Evolutionary conservation across 2,888 invertebrate genomes (phyloP), one percentile per base, ranked within the genome.

Genomic region (Himalopsyche tibetana): DNA sequence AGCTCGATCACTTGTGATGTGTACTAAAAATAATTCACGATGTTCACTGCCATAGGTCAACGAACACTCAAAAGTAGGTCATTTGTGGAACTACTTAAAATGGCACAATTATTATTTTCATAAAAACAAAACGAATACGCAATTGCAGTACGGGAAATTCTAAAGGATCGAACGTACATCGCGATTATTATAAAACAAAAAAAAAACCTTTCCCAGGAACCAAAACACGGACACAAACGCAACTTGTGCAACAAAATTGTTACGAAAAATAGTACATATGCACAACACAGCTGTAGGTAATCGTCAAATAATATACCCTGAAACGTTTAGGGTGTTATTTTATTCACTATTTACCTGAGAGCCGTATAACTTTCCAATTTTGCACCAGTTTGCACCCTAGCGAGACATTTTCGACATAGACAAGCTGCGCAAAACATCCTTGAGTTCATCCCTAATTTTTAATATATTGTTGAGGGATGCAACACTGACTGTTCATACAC

Each of bases 11-110:
- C 63, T 40, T 69, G 63, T 86, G 86, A 86, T 83, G 19, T 28
- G 63, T 45, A 82, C 82, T 83, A 86, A 86, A 86, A 86, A 83
- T 80, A 83, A 82, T 74, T 45, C 80, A 36, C 93, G 92, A 92
- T 92, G 92, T 92, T 92, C 92, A 91, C 90, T 90, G 90, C 90
- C 91, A 92, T 92, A 93, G 93, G 93, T 93, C 93, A 93, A 92
- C 92, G 92, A 92, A 92, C 92, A 92, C 91, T 90, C 90, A 90
- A 91, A 93, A 91, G 90, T 93, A 93, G 93, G 93, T 93, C 93
- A 93, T 91, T 92, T 91, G 91, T 56, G 55, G 55, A 84, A 15
- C 55, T 19, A 55, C n/a, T 40, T 55, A 55, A 38, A 80, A 55
- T 55, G 38, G 36, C 55, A 38, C n/a, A 38, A 74, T 80, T 55